A percentile compares a stretch with the other conserved stretches of the same genome.
phyloP scores from a whole-genome alignment of 2,797 vertebrate genomes.

The Pelobates cultripes region DNA sequence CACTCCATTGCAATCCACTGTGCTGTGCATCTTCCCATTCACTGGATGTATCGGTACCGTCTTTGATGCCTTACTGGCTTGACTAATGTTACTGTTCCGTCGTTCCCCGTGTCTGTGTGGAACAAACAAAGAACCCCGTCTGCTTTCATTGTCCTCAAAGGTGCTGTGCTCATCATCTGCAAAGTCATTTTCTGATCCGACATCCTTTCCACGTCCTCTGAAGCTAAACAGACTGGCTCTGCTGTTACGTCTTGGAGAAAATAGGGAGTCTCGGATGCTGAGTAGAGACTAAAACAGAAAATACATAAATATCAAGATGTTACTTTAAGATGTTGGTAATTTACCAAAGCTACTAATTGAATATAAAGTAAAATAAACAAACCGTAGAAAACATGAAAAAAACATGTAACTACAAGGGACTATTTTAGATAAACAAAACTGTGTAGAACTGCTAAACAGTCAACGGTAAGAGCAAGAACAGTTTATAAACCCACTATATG shows the following conservation, averaged over 20 bases:
- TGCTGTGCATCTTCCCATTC: slow-evolving; percentile 88
- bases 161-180: slow-evolving; percentile 91
- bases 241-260: slow-evolving; percentile 90
- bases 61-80: slow-evolving; percentile 84
- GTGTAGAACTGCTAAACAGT: too few relatives aligned
- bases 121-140: slow-evolving; percentile 83
- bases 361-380: too few relatives aligned
- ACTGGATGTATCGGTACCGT: slow-evolving; percentile 77
- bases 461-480: too few relatives aligned
- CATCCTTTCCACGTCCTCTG: slow-evolving; percentile 79
- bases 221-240: slow-evolving; percentile 93
- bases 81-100: slow-evolving; percentile 87
- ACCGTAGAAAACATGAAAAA: too few relatives aligned
- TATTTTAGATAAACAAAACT: too few relatives aligned
- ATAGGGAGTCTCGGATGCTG: slow-evolving; percentile 88
- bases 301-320: slow-evolving; percentile 45
- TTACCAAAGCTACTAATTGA: too few relatives aligned
- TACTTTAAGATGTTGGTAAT: too few relatives aligned
- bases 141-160: slow-evolving; percentile 83
- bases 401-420: too few relatives aligned
- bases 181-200: slow-evolving; percentile 86
- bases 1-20: slow-evolving; percentile 91
- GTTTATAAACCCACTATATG: too few relatives aligned
- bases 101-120: slow-evolving; percentile 79
- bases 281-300: slow-evolving; percentile 85